These are phyloP conservation scores for Erinaceus europaeus DNA, from an alignment of 2,113 vertebrate species.

Conservation along the genomic window DNA sequence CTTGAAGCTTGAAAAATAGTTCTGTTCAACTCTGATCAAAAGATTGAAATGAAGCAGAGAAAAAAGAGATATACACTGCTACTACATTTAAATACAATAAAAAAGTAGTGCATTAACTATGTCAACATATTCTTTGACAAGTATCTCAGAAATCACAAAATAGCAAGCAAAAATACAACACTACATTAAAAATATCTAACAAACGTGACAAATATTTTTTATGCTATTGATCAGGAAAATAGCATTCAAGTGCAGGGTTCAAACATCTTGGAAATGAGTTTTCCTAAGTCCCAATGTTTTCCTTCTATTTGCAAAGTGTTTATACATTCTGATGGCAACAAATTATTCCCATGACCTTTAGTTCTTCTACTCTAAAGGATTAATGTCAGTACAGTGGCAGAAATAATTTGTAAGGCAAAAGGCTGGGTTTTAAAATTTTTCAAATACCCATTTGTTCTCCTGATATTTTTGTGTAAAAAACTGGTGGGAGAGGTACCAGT, in stretches of 20 bases:
- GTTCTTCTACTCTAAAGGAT: neutral
- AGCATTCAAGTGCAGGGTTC: neutral
- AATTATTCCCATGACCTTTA: neutral
- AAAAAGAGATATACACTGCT: neutral
- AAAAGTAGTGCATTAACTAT: neutral
- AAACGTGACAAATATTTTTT: neutral
- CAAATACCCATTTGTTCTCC: neutral
- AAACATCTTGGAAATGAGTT: constrained; percentile 13
- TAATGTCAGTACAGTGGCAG: neutral
- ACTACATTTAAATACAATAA: neutral
- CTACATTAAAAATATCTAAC: neutral
- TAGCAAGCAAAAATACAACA: neutral
- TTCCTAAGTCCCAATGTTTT: neutral
- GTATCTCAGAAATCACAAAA: neutral
- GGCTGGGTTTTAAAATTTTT: neutral
- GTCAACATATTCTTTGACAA: neutral
- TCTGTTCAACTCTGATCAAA: neutral
- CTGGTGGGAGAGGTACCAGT: neutral
- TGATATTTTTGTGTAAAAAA: constrained; percentile 14
- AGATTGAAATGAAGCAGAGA: neutral
- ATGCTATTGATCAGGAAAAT: neutral
- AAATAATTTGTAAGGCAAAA: constrained; percentile 26
- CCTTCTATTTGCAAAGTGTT: neutral
- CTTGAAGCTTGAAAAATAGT: neutral
- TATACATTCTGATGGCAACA: neutral